Evolutionary conservation across 2,888 invertebrate species (phyloP).

Genomic region (Ecdyonurus torrentis): DNA sequence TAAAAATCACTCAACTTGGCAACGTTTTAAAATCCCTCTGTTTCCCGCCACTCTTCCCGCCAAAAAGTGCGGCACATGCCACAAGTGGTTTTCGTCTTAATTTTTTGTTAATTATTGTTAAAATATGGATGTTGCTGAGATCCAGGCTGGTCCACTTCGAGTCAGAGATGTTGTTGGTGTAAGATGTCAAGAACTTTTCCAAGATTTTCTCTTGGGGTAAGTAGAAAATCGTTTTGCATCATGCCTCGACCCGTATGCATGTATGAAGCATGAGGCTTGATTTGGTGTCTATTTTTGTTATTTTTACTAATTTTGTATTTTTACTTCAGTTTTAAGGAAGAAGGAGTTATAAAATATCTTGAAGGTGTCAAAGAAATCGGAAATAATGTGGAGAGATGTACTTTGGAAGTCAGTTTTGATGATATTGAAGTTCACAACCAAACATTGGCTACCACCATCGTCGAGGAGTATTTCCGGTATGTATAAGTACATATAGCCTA

Average conservation of each 20-base stretch:
- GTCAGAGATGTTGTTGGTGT: conserved; percentile 85
- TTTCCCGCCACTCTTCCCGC: conserved; percentile 1
- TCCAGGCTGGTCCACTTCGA: conserved; percentile 51
- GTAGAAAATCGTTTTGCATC: conserved; percentile 23
- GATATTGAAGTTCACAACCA: conserved; percentile 92
- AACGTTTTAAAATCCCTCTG: background rate
- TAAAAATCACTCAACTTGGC: background rate
- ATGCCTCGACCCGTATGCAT: too few relatives aligned
- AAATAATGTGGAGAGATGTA: conserved; percentile 76
- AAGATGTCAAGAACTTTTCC: conserved; percentile 87
- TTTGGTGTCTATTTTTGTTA: background rate
- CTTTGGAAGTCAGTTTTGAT: conserved; percentile 80
- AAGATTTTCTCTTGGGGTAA: conserved; percentile 91
- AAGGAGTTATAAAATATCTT: conserved; percentile 74
- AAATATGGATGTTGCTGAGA: conserved; percentile 67
- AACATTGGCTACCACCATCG: conserved; percentile 76
- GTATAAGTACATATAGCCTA: too few relatives aligned
- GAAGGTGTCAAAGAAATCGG: conserved; percentile 65
- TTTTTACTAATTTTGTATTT: conserved; percentile 1
- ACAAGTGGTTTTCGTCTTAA: background rate
- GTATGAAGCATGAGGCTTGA: too few relatives aligned
- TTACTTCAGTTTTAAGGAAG: conserved; percentile 54
- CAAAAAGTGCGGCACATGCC: background rate
- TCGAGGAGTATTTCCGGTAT: conserved; percentile 81
- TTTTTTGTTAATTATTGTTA: conserved; percentile 2